Percentiles rank a stretch among this genome's conserved stretches.
Evolutionary conservation across 2,888 invertebrate species (phyloP).

Genomic region (Bedellia somnulentella): DNA sequence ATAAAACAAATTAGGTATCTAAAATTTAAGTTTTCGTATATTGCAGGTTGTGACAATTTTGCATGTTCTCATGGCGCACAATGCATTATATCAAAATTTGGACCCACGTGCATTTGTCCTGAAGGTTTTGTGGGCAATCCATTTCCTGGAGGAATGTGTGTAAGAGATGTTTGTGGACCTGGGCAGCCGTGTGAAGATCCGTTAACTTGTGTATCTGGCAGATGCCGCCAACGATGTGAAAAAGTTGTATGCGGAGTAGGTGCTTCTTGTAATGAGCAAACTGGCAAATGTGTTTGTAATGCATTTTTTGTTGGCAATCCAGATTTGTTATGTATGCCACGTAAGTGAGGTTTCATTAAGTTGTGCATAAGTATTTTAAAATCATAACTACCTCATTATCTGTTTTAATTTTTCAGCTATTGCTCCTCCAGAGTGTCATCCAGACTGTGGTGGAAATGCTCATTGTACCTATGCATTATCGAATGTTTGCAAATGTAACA

Average conservation of each 20-base stretch:
- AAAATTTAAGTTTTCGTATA: too few species aligned
- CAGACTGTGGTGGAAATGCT: slow-evolving; percentile 79
- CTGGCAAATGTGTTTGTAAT: slow-evolving; percentile 84
- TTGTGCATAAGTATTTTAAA: not conserved
- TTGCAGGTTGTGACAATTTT: slow-evolving; percentile 72
- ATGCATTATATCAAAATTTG: slow-evolving; percentile 80
- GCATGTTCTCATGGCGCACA: slow-evolving; percentile 82
- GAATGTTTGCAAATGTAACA: slow-evolving; percentile 81
- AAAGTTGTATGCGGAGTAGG: slow-evolving; percentile 86
- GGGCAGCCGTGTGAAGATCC: slow-evolving; percentile 76
- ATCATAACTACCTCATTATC: not conserved
- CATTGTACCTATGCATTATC: slow-evolving; percentile 83
- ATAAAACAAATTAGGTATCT: too few species aligned
- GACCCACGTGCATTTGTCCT: slow-evolving; percentile 86
- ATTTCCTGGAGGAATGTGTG: slow-evolving; percentile 86
- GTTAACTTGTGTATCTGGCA: slow-evolving; percentile 81
- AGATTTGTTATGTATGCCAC: slow-evolving; percentile 87
- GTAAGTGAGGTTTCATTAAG: slow-evolving; percentile 57
- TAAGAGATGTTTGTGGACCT: slow-evolving; percentile 79
- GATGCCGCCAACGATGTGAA: slow-evolving; percentile 88
- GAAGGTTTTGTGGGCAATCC: slow-evolving; percentile 88
- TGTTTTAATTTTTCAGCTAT: slow-evolving; percentile 62
- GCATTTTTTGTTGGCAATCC: slow-evolving; percentile 88
- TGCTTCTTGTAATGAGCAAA: slow-evolving; percentile 78
- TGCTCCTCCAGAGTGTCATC: slow-evolving; percentile 75